A percentile compares a stretch with the other conserved stretches of the same genome.
These are phyloP conservation scores for Bradypodion pumilum DNA, from an alignment of 2,797 vertebrate genomes.

Conservation along the genomic window DNA sequence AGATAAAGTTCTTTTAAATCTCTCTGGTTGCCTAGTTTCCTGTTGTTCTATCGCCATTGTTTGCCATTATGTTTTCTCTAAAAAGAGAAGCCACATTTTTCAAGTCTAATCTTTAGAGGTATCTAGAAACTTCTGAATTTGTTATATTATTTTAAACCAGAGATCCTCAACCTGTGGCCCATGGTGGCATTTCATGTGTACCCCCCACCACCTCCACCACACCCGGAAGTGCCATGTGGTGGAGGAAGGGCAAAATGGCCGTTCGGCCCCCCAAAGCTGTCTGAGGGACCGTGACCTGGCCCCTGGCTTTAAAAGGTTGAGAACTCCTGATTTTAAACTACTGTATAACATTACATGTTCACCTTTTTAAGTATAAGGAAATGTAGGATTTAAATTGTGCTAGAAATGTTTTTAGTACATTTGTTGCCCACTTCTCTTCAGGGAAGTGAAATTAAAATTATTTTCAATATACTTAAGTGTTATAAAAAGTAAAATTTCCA, in stretches of 20 bases:
- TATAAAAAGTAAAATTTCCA: too few relatives aligned
- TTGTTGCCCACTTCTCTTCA: neutral
- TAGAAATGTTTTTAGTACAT: neutral
- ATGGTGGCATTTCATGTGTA: too few relatives aligned
- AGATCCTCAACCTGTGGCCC: too few relatives aligned
- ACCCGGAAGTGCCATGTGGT: too few relatives aligned
- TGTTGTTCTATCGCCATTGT: neutral
- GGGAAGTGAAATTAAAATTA: neutral
- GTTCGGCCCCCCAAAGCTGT: too few relatives aligned
- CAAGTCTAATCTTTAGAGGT: neutral
- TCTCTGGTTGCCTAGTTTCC: neutral
- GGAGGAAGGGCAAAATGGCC: too few relatives aligned
- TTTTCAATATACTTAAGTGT: neutral
- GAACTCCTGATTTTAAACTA: too few relatives aligned
- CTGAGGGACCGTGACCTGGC: too few relatives aligned
- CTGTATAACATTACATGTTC: neutral
- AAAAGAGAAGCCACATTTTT: neutral
- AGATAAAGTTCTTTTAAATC: neutral
- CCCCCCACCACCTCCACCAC: too few relatives aligned
- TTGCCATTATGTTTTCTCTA: neutral
- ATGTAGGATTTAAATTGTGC: neutral
- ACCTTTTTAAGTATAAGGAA: neutral
- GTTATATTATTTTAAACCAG: neutral
- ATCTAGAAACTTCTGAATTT: neutral
- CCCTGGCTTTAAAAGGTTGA: too few relatives aligned